These are phyloP conservation scores for Aspidapion aeneum DNA, from an alignment of 2,888 invertebrate species.

Conservation along the genomic window DNA sequence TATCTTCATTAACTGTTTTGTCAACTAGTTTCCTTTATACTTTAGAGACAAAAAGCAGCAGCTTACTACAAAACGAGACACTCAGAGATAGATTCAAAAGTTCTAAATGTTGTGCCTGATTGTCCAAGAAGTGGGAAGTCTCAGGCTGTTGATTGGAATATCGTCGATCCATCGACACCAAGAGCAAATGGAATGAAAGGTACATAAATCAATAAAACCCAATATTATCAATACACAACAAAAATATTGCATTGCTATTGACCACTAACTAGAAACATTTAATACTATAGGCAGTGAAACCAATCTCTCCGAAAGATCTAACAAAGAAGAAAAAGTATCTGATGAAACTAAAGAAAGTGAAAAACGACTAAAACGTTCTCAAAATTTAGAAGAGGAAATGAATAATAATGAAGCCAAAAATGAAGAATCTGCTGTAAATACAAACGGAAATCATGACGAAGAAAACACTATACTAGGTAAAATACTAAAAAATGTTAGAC, in stretches of 20 bases:
- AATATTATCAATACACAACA: too few relatives aligned
- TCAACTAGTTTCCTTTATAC: too few relatives aligned
- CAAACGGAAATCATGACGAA: conserved; percentile 13
- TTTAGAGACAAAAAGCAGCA: conserved; percentile 79
- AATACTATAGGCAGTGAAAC: background rate
- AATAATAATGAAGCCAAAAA: conserved; percentile 14
- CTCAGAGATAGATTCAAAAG: conserved; percentile 71
- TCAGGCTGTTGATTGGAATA: conserved; percentile 66
- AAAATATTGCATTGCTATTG: too few relatives aligned
- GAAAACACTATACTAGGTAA: conserved; percentile 25
- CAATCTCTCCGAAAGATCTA: background rate
- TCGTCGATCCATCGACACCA: conserved; percentile 52
- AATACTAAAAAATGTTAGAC: too few relatives aligned
- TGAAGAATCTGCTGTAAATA: background rate
- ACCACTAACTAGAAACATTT: too few relatives aligned
- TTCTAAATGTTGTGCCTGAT: conserved; percentile 70
- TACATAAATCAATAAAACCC: background rate
- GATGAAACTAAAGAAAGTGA: conserved; percentile 26
- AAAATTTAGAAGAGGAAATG: conserved; percentile 21
- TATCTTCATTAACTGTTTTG: too few relatives aligned
- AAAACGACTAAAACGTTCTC: conserved; percentile 16
- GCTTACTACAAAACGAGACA: conserved; percentile 73
- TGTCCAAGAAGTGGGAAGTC: conserved; percentile 71
- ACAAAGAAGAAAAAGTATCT: conserved; percentile 27
- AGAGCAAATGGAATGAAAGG: background rate